A percentile compares a stretch with the other conserved stretches of the same genome.
Conservation (phyloP, 2,888 invertebrate genomes). For the Lasioglossum marginatum region DNA sequence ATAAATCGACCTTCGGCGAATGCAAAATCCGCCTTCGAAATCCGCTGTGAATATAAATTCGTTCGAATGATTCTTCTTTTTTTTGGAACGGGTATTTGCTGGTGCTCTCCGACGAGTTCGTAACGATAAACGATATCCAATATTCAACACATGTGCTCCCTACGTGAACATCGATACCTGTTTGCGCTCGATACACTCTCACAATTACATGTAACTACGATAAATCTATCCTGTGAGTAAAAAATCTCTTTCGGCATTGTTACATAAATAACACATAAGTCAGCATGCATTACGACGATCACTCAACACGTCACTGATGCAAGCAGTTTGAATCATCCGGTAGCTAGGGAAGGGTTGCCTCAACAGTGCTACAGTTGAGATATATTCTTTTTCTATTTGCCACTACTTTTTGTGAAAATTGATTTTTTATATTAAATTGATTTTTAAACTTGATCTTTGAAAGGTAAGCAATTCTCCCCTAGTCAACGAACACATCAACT, state of each 20-base stretch:
- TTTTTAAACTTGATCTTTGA: neutral
- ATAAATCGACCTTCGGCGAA: neutral
- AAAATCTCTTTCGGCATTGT: neutral
- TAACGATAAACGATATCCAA: slow-evolving; percentile 22
- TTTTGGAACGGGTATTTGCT: neutral
- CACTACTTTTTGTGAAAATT: neutral
- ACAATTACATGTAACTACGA: slow-evolving; percentile 15
- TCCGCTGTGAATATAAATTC: neutral
- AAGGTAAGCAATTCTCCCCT: neutral
- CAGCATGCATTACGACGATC: slow-evolving; percentile 38
- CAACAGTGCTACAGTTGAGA: neutral
- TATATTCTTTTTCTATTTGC: neutral
- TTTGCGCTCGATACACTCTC: neutral
- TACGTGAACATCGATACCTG: slow-evolving; percentile 26
- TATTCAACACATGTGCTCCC: slow-evolving; percentile 13
- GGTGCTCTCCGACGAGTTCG: slow-evolving; percentile 3
- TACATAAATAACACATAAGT: slow-evolving; percentile 36
- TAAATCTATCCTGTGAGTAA: neutral
- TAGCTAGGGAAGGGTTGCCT: neutral
- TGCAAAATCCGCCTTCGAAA: neutral
- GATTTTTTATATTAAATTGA: neutral
- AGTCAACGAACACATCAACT: neutral
- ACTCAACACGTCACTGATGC: neutral
- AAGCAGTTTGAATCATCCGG: slow-evolving; percentile 17
- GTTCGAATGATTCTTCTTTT: neutral